phyloP scores from a whole-genome alignment of 2,888 invertebrate genomes.

The Caenorhabditis sp. region DNA sequence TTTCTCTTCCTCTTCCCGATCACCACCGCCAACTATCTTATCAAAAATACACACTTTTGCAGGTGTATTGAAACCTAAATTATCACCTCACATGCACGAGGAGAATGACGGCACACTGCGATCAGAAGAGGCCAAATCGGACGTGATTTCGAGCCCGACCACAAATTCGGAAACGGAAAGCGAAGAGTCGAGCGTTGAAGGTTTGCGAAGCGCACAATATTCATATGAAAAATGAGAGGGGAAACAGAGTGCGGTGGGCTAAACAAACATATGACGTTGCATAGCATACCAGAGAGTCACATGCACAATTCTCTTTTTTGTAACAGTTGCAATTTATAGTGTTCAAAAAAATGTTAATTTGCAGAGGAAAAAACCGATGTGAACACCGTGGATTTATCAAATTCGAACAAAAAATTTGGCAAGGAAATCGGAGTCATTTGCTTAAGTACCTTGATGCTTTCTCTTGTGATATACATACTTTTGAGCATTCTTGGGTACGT shows the following conservation, averaged over 20 bases:
- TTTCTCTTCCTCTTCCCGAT: background rate
- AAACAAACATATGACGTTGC: constrained; percentile 51
- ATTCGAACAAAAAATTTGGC: no score
- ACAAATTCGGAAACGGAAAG: background rate
- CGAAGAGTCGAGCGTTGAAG: constrained; percentile 2
- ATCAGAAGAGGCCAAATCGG: constrained; percentile 1
- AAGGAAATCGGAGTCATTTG: no score
- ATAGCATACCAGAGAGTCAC: no score
- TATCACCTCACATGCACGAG: constrained; percentile 38
- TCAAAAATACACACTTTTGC: constrained; percentile 19
- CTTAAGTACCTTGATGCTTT: no score
- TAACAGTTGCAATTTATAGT: no score
- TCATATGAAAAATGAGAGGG: background rate
- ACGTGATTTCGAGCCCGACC: background rate
- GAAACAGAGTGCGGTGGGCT: background rate
- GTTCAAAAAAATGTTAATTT: no score
- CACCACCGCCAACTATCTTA: constrained; percentile 6
- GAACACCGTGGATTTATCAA: no score
- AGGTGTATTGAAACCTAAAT: constrained; percentile 37
- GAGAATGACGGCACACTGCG: constrained; percentile 15
- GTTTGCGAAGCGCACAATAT: no score
- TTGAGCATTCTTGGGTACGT: no score
- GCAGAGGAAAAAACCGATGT: no score
- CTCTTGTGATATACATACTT: no score
- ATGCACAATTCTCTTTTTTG: no score